Evolutionary conservation across 2,797 vertebrate species (phyloP).

Genomic region (Ispidina picta): DNA sequence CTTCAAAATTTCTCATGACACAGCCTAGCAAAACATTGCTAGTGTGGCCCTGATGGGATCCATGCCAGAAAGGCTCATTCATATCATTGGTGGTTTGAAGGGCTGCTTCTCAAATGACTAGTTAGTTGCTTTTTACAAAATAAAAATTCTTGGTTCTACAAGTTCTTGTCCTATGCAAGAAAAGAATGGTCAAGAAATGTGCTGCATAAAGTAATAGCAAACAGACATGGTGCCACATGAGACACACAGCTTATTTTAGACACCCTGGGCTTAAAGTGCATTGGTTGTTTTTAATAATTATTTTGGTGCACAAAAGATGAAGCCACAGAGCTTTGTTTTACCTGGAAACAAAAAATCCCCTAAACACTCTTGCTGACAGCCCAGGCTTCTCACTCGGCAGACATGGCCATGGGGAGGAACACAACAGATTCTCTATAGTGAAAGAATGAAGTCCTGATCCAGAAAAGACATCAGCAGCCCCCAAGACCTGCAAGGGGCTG

Average conservation of each 20-base stretch:
- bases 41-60: conserved; percentile 12
- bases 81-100: conserved; percentile 5
- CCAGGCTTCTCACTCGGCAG: rapidly evolving
- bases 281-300: background rate
- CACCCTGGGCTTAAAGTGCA: background rate
- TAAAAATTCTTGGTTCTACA: conserved; percentile 15
- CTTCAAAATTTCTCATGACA: background rate
- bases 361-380: background rate
- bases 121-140: conserved; percentile 12
- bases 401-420: background rate
- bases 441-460: background rate
- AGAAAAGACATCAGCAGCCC: conserved; percentile 1
- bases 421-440: rapidly evolving
- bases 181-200: conserved; percentile 24
- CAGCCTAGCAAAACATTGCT: background rate
- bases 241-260: background rate
- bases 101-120: conserved; percentile 38
- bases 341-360: background rate
- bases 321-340: background rate
- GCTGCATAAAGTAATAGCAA: conserved; percentile 32
- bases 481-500: conserved; percentile 2
- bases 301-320: conserved; percentile 11
- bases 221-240: background rate
- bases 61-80: background rate
- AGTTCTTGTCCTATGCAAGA: conserved; percentile 44